phyloP scores from a whole-genome alignment of 2,888 invertebrate species.

The Julus scanicus region DNA sequence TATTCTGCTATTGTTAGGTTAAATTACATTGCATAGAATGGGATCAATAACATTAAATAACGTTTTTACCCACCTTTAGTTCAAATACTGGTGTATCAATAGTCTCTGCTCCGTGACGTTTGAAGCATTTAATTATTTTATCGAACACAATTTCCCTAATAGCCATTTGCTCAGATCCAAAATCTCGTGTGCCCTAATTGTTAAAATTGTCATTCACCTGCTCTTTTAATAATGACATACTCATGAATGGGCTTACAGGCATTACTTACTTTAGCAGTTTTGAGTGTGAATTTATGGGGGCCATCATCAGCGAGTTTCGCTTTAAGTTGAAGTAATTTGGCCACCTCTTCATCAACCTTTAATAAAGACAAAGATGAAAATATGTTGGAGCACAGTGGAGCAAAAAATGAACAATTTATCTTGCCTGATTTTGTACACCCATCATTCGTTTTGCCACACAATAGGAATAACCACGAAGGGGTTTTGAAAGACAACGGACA shows the following conservation, averaged over 20 bases:
- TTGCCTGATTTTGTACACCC: conserved; percentile 41
- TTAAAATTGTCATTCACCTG: neutral
- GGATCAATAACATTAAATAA: neutral
- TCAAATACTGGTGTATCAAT: conserved; percentile 99
- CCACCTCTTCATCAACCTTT: conserved; percentile 87
- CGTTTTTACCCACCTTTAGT: conserved; percentile 77
- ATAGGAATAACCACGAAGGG: neutral
- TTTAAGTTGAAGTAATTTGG: conserved; percentile 83
- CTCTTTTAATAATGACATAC: neutral
- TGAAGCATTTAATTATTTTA: conserved; percentile 89
- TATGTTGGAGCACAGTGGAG: neutral
- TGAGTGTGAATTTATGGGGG: conserved; percentile 65
- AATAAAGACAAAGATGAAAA: conserved; percentile 27
- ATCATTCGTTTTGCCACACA: conserved; percentile 28
- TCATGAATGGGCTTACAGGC: neutral
- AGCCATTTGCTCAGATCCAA: conserved; percentile 94
- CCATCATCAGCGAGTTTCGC: conserved; percentile 72
- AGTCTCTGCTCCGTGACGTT: conserved; percentile 96
- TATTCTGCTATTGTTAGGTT: too few relatives aligned
- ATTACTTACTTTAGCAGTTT: conserved; percentile 60
- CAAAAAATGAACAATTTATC: neutral
- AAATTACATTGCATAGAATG: neutral
- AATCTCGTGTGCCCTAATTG: conserved; percentile 86
- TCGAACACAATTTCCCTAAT: conserved; percentile 82
- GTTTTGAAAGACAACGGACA: neutral